Evolutionary conservation across 2,113 vertebrate species (phyloP).

Genomic region (Nematolebias whitei): DNA sequence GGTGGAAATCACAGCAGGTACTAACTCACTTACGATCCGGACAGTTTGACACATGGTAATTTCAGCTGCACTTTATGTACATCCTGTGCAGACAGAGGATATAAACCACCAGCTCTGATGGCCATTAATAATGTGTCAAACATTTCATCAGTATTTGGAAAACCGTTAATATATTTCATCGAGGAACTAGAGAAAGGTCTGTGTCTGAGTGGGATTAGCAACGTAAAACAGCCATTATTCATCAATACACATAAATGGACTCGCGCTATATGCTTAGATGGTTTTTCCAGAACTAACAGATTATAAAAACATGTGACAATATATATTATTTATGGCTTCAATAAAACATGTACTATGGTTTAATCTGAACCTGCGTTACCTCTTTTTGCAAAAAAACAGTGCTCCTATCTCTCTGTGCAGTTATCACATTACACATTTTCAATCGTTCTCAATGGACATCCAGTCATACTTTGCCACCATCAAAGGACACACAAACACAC

Average conservation of each 20-base stretch:
- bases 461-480: conserved; percentile 12
- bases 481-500: conserved; percentile 29
- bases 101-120: conserved; percentile 39
- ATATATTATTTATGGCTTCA: not conserved
- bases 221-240: conserved; percentile 10
- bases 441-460: conserved; percentile 5
- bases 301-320: not conserved
- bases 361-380: not conserved
- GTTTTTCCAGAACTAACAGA: not conserved
- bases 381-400: not conserved
- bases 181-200: not conserved
- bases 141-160: conserved; percentile 56
- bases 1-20: conserved; percentile 51
- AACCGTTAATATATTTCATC: conserved; percentile 32
- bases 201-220: not conserved
- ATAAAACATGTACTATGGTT: not conserved
- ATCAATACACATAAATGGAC: not conserved
- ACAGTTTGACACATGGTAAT: conserved; percentile 54
- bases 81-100: conserved; percentile 25
- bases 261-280: too few species aligned
- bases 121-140: conserved; percentile 46
- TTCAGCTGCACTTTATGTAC: conserved; percentile 52
- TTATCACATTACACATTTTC: conserved; percentile 3
- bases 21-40: conserved; percentile 42
- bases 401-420: not conserved